Conservation (phyloP, 2,888 invertebrate species). For the Mactromeris polynyma region DNA sequence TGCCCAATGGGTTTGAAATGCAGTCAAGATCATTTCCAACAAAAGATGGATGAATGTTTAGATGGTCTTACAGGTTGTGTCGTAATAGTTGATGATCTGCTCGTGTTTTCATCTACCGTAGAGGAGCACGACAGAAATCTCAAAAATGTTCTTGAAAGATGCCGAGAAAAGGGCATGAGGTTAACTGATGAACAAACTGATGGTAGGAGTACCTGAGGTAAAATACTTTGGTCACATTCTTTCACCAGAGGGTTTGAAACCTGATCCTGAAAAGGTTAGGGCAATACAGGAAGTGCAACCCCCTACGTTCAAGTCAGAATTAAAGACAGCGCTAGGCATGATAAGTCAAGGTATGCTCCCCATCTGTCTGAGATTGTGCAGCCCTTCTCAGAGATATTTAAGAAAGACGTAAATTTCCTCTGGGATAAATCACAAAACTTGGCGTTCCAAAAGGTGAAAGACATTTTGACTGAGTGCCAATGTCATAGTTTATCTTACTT, state of each 20-base stretch:
- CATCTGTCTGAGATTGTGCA: neutral
- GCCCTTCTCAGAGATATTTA: too few relatives aligned
- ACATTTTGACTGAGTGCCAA: neutral
- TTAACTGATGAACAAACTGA: constrained; percentile 62
- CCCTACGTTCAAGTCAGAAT: too few relatives aligned
- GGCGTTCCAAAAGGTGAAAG: neutral
- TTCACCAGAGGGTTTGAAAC: too few relatives aligned
- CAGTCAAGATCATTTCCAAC: neutral
- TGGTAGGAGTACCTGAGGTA: too few relatives aligned
- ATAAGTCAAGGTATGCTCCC: too few relatives aligned
- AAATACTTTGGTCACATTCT: too few relatives aligned
- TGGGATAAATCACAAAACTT: neutral
- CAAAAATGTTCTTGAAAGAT: constrained; percentile 40
- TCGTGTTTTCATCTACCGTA: constrained; percentile 60
- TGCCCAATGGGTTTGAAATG: too few relatives aligned
- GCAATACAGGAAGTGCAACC: too few relatives aligned
- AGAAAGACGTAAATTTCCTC: neutral
- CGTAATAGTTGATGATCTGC: constrained; percentile 60
- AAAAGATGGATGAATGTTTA: constrained; percentile 52
- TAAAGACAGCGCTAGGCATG: too few relatives aligned
- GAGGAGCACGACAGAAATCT: constrained; percentile 67
- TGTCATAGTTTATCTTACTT: too few relatives aligned
- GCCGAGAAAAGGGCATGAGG: constrained; percentile 43
- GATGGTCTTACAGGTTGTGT: constrained; percentile 51
- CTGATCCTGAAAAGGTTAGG: too few relatives aligned